Percentiles rank a stretch among this genome's conserved stretches.
phyloP scores from a whole-genome alignment of 2,888 invertebrate species.

The Orchesella flavescens region DNA sequence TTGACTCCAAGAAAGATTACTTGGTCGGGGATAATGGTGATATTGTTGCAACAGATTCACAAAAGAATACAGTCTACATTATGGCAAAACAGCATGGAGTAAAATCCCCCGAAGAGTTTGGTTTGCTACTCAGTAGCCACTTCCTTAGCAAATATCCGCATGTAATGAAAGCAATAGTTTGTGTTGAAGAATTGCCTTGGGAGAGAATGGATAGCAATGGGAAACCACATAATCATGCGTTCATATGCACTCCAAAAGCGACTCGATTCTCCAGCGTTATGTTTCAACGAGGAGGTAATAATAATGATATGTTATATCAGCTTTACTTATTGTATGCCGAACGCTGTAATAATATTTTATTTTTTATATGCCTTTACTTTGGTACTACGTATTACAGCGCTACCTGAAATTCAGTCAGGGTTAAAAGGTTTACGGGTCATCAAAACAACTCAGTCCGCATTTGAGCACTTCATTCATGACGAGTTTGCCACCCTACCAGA shows the following conservation, averaged over 20 bases:
- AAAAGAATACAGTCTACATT: slow-evolving; percentile 87
- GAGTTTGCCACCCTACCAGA: slow-evolving; percentile 85
- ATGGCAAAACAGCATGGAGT: slow-evolving; percentile 86
- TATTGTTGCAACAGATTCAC: slow-evolving; percentile 87
- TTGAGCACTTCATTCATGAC: slow-evolving; percentile 85
- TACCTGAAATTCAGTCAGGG: slow-evolving; percentile 80
- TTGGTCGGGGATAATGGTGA: slow-evolving; percentile 84
- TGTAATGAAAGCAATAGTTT: slow-evolving; percentile 81
- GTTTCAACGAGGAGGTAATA: slow-evolving; percentile 80
- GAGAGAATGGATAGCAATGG: slow-evolving; percentile 79
- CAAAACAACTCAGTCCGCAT: slow-evolving; percentile 87
- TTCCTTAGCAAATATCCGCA: slow-evolving; percentile 85
- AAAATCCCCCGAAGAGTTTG: slow-evolving; percentile 85
- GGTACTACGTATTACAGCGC: slow-evolving; percentile 74
- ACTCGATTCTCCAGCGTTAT: slow-evolving; percentile 82
- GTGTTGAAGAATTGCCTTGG: slow-evolving; percentile 86
- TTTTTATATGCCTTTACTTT: slow-evolving; percentile 11
- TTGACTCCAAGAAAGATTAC: slow-evolving; percentile 83
- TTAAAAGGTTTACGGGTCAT: slow-evolving; percentile 82
- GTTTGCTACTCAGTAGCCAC: slow-evolving; percentile 82
- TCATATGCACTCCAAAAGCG: slow-evolving; percentile 81
- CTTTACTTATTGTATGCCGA: background rate
- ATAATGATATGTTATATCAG: background rate
- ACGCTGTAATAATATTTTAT: background rate
- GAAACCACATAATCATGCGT: slow-evolving; percentile 83